Conservation (phyloP, 2,888 invertebrate species). For the Agrotis segetum region DNA sequence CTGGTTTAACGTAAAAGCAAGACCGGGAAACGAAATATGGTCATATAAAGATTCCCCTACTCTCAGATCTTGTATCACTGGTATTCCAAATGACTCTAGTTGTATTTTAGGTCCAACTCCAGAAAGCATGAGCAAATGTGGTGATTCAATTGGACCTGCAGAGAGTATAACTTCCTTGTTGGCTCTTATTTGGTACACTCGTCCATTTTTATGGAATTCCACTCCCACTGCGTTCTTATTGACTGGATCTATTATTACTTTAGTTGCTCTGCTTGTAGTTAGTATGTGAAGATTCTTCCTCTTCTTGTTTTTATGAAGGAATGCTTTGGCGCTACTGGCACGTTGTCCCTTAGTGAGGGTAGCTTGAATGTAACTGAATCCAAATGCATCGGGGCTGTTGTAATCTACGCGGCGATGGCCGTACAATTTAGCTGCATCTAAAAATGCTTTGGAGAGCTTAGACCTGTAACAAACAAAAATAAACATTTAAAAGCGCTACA, state of each 20-base stretch:
- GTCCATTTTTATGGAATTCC: slow-evolving; percentile 79
- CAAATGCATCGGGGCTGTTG: slow-evolving; percentile 92
- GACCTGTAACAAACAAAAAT: slow-evolving; percentile 74
- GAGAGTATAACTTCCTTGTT: slow-evolving; percentile 91
- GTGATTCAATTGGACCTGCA: slow-evolving; percentile 95
- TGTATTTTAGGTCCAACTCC: slow-evolving; percentile 92
- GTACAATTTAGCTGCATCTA: slow-evolving; percentile 92
- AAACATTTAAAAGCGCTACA: not conserved
- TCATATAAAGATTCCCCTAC: slow-evolving; percentile 93
- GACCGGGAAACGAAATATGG: slow-evolving; percentile 92
- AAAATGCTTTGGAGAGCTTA: slow-evolving; percentile 92
- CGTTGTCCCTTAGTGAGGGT: slow-evolving; percentile 89
- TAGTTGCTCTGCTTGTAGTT: slow-evolving; percentile 89
- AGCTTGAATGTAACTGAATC: slow-evolving; percentile 88
- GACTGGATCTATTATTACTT: slow-evolving; percentile 90
- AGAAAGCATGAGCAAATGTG: slow-evolving; percentile 93
- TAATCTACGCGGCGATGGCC: slow-evolving; percentile 93
- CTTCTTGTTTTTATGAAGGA: slow-evolving; percentile 88
- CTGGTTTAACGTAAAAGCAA: slow-evolving; percentile 89
- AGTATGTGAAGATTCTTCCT: slow-evolving; percentile 91
- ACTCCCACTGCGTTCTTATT: slow-evolving; percentile 86
- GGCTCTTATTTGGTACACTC: slow-evolving; percentile 85
- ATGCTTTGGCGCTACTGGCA: slow-evolving; percentile 91
- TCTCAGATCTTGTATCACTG: slow-evolving; percentile 91
- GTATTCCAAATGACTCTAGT: slow-evolving; percentile 90